Base-by-base conservation (phyloP, 2,113 vertebrate species). In the Platichthys stellatus region DNA sequence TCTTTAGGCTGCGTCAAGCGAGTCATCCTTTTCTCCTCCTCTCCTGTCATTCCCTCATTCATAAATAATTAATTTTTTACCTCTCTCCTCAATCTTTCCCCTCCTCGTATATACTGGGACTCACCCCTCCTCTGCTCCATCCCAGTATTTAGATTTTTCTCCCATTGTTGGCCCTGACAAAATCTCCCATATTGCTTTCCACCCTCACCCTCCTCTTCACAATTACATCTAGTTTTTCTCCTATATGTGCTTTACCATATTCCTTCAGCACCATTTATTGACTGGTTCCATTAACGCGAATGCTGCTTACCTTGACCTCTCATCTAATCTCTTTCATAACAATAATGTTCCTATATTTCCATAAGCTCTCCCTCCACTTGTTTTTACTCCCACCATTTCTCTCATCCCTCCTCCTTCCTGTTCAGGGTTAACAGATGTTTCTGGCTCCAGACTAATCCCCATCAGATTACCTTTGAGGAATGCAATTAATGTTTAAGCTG, bases 401-500 rank as follows among this genome's bases (percentile, higher is more conserved):
- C 35, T 28, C 54, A 38, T 54, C 38, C 63, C 38, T 49, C 35
- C 70, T 45, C 51, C 61, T 77, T 62, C 53, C 15, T 63, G 31
- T 64, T 71, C 43, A 65, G 69, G 51, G 40, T 78, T 85, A 86
- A 72, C 66, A 86, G 74, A 88, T 87, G 85, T 78, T 69, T 82
- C 71, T 53, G 31, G 59, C 76, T 82, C n/a, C 67, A 72, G 59
- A 74, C 74, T 88, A 92, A 92, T 89, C 88, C 81, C 69, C 65
- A 69, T 78, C 76, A 86, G 84, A 93, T 91, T 86, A 90, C 77
- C 71, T 77, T 75, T 60, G 72, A 74, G 78, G 68, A 72, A 81
- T 78, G 74, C 76, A 92, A 90, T 92, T 88, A 87, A 85, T 87
- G 78, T 89, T 79, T 72, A 89, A 78, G 61, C 24, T 80, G 68